These are phyloP conservation scores for Albula glossodonta DNA, from an alignment of 2,113 vertebrate genomes.

Conservation along the genomic window DNA sequence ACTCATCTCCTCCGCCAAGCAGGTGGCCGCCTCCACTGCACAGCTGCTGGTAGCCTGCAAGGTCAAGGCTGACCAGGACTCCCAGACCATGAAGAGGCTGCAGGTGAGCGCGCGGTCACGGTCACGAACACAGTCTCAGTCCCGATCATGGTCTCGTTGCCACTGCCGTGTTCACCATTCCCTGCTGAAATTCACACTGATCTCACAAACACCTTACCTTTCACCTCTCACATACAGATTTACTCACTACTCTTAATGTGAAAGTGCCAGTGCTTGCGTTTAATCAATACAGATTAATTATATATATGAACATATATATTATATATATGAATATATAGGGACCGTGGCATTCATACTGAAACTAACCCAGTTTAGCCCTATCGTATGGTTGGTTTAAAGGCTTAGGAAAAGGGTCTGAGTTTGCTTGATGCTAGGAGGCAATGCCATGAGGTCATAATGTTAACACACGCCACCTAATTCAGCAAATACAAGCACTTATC, in stretches of 20 bases:
- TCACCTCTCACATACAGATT: too few species aligned
- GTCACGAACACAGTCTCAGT: background rate
- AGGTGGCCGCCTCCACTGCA: constrained; percentile 92
- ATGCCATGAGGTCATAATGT: background rate
- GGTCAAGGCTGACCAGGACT: constrained; percentile 97
- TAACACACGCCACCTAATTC: background rate
- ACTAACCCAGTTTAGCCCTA: too few species aligned
- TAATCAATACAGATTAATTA: too few species aligned
- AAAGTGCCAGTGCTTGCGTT: too few species aligned
- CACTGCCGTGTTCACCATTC: background rate
- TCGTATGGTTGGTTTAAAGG: background rate
- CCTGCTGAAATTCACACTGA: background rate
- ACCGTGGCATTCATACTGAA: background rate
- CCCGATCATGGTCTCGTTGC: too few species aligned
- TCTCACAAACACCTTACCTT: too few species aligned
- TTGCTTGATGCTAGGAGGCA: background rate
- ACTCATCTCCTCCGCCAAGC: constrained; percentile 94
- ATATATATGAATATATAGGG: too few species aligned
- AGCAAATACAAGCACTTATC: too few species aligned
- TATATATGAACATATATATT: too few species aligned
- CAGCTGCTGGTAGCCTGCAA: constrained; percentile 97
- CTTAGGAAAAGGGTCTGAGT: background rate
- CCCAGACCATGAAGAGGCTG: constrained; percentile 95
- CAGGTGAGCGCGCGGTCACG: constrained; percentile 76
- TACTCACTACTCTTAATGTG: too few species aligned